A percentile compares a stretch with the other conserved stretches of the same genome.
Conservation (phyloP, 2,797 vertebrate species). For the Aulostomus chinensis region DNA sequence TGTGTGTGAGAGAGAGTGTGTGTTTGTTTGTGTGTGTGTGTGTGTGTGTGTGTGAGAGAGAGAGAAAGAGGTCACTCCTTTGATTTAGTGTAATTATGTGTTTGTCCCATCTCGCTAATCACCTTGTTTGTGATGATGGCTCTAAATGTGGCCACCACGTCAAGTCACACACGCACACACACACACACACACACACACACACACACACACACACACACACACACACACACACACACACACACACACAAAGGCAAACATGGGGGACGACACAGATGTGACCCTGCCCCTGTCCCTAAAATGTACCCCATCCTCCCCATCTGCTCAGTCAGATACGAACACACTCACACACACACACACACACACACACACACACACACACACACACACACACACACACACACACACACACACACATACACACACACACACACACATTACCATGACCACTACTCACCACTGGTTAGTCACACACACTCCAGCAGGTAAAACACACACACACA, state of each 20-base stretch:
- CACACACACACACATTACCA: slow-evolving; percentile 24
- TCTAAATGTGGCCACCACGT: slow-evolving; percentile 43
- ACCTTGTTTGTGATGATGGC: slow-evolving; percentile 60
- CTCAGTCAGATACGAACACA: slow-evolving; percentile 55
- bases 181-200: slow-evolving; percentile 39
- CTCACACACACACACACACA: slow-evolving; percentile 19
- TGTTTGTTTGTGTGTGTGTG: neutral
- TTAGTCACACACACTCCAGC: slow-evolving; percentile 37
- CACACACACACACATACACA: slow-evolving; percentile 26
- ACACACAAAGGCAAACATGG: slow-evolving; percentile 33
- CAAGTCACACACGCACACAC: slow-evolving; percentile 39
- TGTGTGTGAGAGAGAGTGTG: too few relatives aligned
- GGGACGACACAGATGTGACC: slow-evolving; percentile 71
- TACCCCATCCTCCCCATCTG: slow-evolving; percentile 66
- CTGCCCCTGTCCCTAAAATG: slow-evolving; percentile 63
- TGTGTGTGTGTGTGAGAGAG: too few relatives aligned
- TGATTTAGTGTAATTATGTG: slow-evolving; percentile 39
- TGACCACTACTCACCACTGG: slow-evolving; percentile 43
- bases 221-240: too few relatives aligned
- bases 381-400: slow-evolving; percentile 27
- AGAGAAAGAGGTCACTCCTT: slow-evolving; percentile 51
- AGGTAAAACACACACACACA: slow-evolving; percentile 32
- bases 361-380: slow-evolving; percentile 26
- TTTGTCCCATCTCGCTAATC: slow-evolving; percentile 59
- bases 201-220: slow-evolving; percentile 37